phyloP scores from a whole-genome alignment of 2,888 invertebrate genomes.

The Pharmacophagus antenor region DNA sequence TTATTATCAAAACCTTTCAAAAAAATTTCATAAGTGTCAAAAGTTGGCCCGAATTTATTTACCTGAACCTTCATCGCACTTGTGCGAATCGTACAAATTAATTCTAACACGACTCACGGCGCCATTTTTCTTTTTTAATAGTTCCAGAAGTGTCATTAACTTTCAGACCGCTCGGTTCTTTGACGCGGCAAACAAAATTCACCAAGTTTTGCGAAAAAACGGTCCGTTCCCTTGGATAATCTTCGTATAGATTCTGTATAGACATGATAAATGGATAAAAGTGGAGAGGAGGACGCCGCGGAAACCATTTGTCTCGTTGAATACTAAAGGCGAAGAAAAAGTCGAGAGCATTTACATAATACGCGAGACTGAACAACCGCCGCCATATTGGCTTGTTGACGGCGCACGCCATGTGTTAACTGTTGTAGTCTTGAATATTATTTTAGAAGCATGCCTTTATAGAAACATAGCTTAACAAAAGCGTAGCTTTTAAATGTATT shows the following conservation, averaged over 20 bases:
- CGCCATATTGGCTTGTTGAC: conserved; percentile 11
- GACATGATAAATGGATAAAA: conserved; percentile 56
- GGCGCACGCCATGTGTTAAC: neutral
- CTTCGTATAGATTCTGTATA: conserved; percentile 48
- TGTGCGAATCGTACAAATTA: conserved; percentile 19
- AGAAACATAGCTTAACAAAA: neutral
- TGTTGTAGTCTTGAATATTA: conserved; percentile 33
- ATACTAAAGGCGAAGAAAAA: conserved; percentile 49
- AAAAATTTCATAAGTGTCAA: neutral
- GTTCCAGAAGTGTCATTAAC: conserved; percentile 30
- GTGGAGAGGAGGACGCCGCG: conserved; percentile 47
- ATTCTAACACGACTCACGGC: conserved; percentile 10
- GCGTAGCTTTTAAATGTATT: neutral
- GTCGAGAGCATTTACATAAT: conserved; percentile 59
- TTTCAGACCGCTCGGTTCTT: conserved; percentile 31
- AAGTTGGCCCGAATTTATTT: conserved; percentile 1
- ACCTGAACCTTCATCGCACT: conserved; percentile 3
- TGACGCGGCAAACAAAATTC: conserved; percentile 36
- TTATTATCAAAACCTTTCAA: conserved; percentile 3
- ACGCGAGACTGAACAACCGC: conserved; percentile 35
- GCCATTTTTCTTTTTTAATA: conserved; percentile 27
- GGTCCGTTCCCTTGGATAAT: conserved; percentile 32
- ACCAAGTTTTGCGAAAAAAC: conserved; percentile 30
- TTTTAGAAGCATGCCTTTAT: conserved; percentile 32
- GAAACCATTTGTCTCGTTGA: conserved; percentile 57